phyloP scores from a whole-genome alignment of 2,797 vertebrate genomes.

The Rhynchonycteris naso region DNA sequence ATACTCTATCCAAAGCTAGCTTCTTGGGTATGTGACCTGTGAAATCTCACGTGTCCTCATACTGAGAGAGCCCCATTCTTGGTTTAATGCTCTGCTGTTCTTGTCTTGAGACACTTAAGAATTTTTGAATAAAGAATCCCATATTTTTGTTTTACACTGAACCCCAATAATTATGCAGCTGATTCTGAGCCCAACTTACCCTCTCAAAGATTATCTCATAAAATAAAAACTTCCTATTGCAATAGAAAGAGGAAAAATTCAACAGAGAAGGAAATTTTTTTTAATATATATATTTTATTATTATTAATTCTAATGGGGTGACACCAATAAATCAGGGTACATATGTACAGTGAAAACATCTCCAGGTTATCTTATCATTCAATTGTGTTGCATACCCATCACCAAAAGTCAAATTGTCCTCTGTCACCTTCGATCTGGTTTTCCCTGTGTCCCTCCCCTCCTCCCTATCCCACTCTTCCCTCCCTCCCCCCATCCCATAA shows the following conservation, averaged over 20 bases:
- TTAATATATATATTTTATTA: no score
- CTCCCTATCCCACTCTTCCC: no score
- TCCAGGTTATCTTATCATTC: no score
- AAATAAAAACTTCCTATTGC: neutral
- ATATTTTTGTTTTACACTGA: neutral
- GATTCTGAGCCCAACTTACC: neutral
- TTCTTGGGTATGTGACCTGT: neutral
- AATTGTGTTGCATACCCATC: no score
- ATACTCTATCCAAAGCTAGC: neutral
- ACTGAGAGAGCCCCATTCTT: neutral
- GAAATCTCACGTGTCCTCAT: neutral
- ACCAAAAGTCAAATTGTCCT: no score
- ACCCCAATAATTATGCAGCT: neutral
- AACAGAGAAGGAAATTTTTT: neutral
- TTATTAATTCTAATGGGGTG: no score
- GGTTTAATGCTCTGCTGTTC: neutral
- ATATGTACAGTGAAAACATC: no score
- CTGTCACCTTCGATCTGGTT: no score
- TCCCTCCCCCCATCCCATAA: no score
- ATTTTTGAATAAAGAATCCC: neutral
- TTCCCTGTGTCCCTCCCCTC: no score
- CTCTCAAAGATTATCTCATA: neutral
- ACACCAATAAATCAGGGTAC: no score
- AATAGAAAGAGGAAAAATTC: neutral
- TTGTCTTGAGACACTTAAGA: conserved; percentile 6